A percentile compares a stretch with the other conserved stretches of the same genome.
Conservation (phyloP, 2,888 invertebrate species). For the Cryptosula pallasiana region DNA sequence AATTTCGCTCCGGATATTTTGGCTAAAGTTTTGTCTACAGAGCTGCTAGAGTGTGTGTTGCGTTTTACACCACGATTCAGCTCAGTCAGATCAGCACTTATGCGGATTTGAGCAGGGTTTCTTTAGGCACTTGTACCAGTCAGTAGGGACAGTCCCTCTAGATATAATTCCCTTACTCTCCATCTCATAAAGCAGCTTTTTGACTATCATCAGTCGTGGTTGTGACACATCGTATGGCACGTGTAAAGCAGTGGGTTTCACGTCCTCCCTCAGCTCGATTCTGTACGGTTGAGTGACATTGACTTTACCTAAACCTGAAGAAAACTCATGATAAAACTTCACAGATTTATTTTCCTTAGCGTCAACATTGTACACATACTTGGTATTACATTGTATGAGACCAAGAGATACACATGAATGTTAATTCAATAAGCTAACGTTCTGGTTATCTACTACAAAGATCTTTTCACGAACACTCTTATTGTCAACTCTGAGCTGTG, state of each 20-base stretch:
- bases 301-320: background rate
- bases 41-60: background rate
- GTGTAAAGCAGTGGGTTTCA: conserved; percentile 5
- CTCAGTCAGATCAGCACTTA: background rate
- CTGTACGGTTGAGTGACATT: conserved; percentile 6
- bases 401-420: background rate
- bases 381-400: background rate
- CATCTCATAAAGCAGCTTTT: background rate
- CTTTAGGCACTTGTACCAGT: background rate
- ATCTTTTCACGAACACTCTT: background rate
- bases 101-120: background rate
- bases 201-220: background rate
- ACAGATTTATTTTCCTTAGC: background rate
- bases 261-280: conserved; percentile 6
- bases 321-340: no score
- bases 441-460: background rate
- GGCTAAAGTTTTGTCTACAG: background rate
- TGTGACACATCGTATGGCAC: background rate
- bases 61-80: background rate
- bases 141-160: background rate
- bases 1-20: background rate
- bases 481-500: background rate
- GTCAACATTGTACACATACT: conserved; percentile 3
- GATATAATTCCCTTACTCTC: background rate
- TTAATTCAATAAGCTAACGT: background rate